These are phyloP conservation scores for Laterallus jamaicensis DNA, from an alignment of 2,113 vertebrate species.

Conservation along the genomic window DNA sequence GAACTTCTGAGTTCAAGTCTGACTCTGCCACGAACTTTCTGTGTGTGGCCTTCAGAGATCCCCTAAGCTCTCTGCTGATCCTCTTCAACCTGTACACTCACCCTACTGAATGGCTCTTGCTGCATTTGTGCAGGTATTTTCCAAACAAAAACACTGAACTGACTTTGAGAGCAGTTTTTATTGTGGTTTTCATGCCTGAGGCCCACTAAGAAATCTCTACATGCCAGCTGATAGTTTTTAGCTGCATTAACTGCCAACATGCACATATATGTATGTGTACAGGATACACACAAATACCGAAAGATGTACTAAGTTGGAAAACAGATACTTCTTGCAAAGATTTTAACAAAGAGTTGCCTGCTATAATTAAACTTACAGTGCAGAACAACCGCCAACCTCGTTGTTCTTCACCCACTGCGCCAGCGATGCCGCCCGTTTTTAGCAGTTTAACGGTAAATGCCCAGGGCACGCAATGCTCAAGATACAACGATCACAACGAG, in stretches of 20 bases:
- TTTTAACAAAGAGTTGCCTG: background rate
- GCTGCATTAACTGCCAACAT: background rate
- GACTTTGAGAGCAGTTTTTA: background rate
- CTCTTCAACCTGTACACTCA: background rate
- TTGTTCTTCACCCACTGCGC: background rate
- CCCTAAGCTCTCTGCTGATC: background rate
- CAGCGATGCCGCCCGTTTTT: background rate
- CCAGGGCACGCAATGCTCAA: background rate
- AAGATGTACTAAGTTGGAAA: background rate
- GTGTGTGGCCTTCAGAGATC: constrained; percentile 25
- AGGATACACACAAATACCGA: background rate
- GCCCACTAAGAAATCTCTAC: background rate
- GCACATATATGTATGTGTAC: background rate
- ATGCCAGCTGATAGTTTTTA: background rate
- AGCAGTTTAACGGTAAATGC: background rate
- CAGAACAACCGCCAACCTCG: background rate
- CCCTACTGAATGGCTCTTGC: background rate
- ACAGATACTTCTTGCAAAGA: background rate
- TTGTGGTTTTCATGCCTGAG: background rate
- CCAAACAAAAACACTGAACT: background rate
- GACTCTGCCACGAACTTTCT: constrained; percentile 18
- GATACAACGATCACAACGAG: background rate
- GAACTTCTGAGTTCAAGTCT: constrained; percentile 47
- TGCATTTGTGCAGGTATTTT: background rate
- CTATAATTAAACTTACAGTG: background rate